These are phyloP conservation scores for Sebastes itinus DNA, from an alignment of 2,797 vertebrate species.

Conservation along the genomic window DNA sequence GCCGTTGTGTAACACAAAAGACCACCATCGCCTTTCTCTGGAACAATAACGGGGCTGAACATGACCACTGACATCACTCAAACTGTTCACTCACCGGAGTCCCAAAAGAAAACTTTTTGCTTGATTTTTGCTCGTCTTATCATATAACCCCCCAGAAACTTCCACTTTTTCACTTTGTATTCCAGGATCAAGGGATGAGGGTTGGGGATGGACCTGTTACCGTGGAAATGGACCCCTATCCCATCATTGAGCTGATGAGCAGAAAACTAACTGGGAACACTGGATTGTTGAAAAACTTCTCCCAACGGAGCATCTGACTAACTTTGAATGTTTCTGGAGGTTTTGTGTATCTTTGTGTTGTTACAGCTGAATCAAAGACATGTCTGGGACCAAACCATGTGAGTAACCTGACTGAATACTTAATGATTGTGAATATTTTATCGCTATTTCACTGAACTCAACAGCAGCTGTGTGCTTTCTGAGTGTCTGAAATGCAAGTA, in stretches of 20 bases:
- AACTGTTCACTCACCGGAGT: conserved; percentile 14
- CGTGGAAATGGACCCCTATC: conserved; percentile 52
- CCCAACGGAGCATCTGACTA: conserved; percentile 8
- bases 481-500: neutral
- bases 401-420: conserved; percentile 38
- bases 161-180: conserved; percentile 17
- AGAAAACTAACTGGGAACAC: conserved; percentile 11
- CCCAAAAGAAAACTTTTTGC: conserved; percentile 37
- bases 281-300: conserved; percentile 3
- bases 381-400: conserved; percentile 70
- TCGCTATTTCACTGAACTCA: neutral
- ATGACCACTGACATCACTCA: conserved; percentile 34
- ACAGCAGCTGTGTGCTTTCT: neutral
- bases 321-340: conserved; percentile 39
- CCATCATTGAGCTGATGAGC: conserved; percentile 42
- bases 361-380: conserved; percentile 47
- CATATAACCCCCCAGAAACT: neutral
- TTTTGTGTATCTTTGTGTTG: conserved; percentile 12
- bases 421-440: neutral
- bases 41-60: conserved; percentile 57
- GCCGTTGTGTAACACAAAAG: conserved; percentile 67
- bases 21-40: conserved; percentile 54
- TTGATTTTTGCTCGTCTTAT: conserved; percentile 20
- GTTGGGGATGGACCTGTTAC: conserved; percentile 50
- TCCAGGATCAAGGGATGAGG: conserved; percentile 30